phyloP scores from a whole-genome alignment of 2,113 vertebrate species.

The Tetraodon nigroviridis region DNA sequence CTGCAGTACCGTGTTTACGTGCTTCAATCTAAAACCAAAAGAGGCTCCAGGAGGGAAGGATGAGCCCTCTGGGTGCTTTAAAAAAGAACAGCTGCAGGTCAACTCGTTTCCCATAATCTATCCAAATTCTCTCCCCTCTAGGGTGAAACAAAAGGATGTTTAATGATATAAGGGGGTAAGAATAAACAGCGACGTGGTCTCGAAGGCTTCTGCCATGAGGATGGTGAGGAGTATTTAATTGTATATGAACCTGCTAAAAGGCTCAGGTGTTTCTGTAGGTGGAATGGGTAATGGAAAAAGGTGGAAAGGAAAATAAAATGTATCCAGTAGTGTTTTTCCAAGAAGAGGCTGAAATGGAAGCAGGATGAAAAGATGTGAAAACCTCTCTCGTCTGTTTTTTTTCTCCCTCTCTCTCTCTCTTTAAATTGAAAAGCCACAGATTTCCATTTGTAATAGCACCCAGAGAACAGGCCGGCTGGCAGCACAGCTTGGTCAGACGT shows the following conservation, averaged over 20 bases:
- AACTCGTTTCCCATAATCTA: too few species aligned
- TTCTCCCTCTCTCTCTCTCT: background rate
- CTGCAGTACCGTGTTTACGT: too few species aligned
- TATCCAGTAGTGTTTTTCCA: conserved; percentile 34
- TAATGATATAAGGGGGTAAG: too few species aligned
- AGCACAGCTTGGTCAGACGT: background rate
- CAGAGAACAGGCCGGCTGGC: conserved; percentile 7
- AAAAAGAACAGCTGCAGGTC: too few species aligned
- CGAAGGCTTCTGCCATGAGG: too few species aligned
- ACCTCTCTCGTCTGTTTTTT: conserved; percentile 5
- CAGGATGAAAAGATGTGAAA: conserved; percentile 12
- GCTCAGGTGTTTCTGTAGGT: background rate
- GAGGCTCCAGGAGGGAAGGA: too few species aligned
- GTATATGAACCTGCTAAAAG: background rate
- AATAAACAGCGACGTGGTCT: too few species aligned
- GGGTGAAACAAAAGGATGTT: too few species aligned
- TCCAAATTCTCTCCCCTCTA: too few species aligned
- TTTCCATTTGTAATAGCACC: conserved; percentile 6
- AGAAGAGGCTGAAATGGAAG: conserved; percentile 6
- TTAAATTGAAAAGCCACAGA: conserved; percentile 16
- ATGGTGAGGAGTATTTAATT: too few species aligned
- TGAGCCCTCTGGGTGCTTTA: too few species aligned
- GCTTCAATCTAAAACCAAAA: too few species aligned
- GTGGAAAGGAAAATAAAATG: conserved; percentile 14
- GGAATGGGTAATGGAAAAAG: background rate